These are phyloP conservation scores for Thermophis baileyi DNA, from an alignment of 2,113 vertebrate species.

Conservation along the genomic window DNA sequence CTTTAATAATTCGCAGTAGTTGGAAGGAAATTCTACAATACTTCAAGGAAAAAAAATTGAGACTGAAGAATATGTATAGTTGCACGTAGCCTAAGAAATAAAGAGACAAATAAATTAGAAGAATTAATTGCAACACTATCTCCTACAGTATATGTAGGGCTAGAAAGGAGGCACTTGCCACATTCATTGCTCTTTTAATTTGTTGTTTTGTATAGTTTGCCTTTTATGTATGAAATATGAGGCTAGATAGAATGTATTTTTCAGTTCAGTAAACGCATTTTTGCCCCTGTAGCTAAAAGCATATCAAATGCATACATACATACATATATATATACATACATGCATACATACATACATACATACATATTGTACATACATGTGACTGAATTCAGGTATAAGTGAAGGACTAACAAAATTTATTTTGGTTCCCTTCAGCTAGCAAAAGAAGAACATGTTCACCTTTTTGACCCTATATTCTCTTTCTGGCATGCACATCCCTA, in stretches of 20 bases:
- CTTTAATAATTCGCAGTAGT: neutral
- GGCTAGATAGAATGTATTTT: neutral
- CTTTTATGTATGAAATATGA: neutral
- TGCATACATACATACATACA: too few relatives aligned
- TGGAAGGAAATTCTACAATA: neutral
- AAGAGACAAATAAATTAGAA: neutral
- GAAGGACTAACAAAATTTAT: neutral
- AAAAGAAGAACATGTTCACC: neutral
- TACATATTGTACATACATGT: too few relatives aligned
- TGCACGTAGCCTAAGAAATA: neutral
- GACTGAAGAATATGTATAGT: neutral
- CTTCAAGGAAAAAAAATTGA: neutral
- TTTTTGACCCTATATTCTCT: neutral
- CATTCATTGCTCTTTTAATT: conserved; percentile 27
- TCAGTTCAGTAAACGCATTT: neutral
- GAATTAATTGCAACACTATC: neutral
- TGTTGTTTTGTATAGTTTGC: conserved; percentile 20
- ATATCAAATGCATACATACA: neutral
- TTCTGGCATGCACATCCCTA: neutral
- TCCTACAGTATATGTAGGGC: neutral
- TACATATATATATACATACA: too few relatives aligned
- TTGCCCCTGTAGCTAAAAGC: neutral
- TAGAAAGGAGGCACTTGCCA: conserved; percentile 2
- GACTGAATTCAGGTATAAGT: neutral
- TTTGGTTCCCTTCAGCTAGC: neutral